Evolutionary conservation across 2,113 vertebrate genomes (phyloP), one percentile per base, ranked within the genome.

Genomic region (Osmerus eperlanus): DNA sequence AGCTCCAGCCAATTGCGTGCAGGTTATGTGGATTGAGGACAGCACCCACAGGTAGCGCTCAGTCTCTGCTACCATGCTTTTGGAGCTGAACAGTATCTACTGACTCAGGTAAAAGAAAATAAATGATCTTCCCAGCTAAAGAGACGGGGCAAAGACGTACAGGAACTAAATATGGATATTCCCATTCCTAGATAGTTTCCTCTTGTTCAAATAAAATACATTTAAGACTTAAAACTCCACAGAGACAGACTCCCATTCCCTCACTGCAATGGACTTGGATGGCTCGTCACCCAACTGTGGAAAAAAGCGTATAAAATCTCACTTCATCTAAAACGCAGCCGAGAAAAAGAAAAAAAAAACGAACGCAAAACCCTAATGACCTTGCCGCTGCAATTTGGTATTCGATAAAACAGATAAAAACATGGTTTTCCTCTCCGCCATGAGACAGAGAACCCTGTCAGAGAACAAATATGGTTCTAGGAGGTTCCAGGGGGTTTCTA

Each of bases 311-410:
- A 73, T 87, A 84, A 87, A 89, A 88, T 55, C 81, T 75, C 53
- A 15, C 76, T 56, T 79, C 19, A 70, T 76, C 65, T 86, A 85
- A 90, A 89, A 90, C 51, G 78, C 79, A 62, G 77, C 60, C 13
- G 23, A 29, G 0, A 62, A 15, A 15, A 14, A 5, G n/a, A 56
- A n/a, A 3, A n/a, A 73, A 69, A 76, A 72, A 61, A 25, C 0
- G 21, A 21, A 25, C n/a, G 72, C 65, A 78, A 72, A 32, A 56
- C 55, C 70, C n/a, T 47, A 64, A 18, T 72, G 14, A 47, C 13
- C 11, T 5, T 2, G 4, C 56, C 41, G 15, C 9, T 66, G 63
- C 13, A 5, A 32, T 69, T 72, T 69, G 70, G 62, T 78, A 65
- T 73, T 73, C 4, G 69, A 79, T 67, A 75, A 77, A 74, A 66